Evolutionary conservation across 2,888 invertebrate genomes (phyloP).

Genomic region (Rosalia funebris): DNA sequence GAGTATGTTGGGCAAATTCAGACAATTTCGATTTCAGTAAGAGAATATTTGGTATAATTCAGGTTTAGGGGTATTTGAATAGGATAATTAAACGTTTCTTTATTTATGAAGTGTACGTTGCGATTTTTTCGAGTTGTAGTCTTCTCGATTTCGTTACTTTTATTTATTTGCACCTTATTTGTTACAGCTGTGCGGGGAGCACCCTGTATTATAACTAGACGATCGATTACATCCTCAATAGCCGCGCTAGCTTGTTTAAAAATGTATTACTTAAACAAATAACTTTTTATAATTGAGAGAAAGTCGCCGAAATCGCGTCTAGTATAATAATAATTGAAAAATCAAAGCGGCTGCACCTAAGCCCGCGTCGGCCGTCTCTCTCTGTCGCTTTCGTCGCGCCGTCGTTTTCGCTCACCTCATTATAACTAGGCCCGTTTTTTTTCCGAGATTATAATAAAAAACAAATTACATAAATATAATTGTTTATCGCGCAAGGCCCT

Average conservation of each 20-base stretch:
- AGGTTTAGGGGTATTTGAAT: too few relatives aligned
- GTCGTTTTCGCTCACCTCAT: neutral
- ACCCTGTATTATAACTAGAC: too few relatives aligned
- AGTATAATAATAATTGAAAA: neutral
- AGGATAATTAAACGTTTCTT: too few relatives aligned
- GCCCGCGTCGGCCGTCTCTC: neutral
- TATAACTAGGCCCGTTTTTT: neutral
- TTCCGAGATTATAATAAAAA: constrained; percentile 1
- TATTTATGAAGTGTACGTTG: too few relatives aligned
- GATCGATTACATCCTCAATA: neutral
- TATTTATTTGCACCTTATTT: too few relatives aligned
- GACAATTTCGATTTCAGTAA: too few relatives aligned
- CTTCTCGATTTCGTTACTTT: too few relatives aligned
- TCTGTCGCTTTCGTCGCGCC: neutral
- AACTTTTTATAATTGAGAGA: constrained; percentile 4
- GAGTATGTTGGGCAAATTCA: too few relatives aligned
- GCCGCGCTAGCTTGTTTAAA: neutral
- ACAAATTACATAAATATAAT: constrained; percentile 12
- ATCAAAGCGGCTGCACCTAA: neutral
- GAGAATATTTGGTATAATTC: too few relatives aligned
- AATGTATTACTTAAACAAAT: constrained; percentile 1
- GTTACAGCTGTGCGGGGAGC: too few relatives aligned
- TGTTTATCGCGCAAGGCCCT: constrained; percentile 6
- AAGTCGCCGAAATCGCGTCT: neutral
- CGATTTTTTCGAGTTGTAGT: too few relatives aligned